Percentiles rank a stretch among this genome's conserved stretches.
These are phyloP conservation scores for Mixornis gularis DNA, from an alignment of 2,113 vertebrate genomes.

Conservation along the genomic window DNA sequence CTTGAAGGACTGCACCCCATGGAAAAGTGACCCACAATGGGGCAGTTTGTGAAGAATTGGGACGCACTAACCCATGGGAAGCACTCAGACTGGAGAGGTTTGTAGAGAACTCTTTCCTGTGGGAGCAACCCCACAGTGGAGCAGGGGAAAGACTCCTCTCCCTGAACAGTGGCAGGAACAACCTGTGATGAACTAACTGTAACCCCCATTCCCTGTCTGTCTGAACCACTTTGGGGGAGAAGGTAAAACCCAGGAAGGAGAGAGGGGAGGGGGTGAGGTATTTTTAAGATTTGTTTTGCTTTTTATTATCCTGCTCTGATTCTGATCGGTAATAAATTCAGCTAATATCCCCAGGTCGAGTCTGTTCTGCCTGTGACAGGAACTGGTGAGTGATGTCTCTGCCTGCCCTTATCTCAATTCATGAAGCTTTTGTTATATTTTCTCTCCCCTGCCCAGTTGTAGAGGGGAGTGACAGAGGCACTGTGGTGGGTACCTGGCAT, in stretches of 20 bases:
- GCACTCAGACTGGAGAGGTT: neutral
- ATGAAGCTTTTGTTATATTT: neutral
- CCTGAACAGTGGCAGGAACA: neutral
- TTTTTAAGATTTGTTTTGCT: neutral
- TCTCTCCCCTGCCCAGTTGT: rapidly evolving
- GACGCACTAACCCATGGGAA: neutral
- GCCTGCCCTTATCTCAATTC: neutral
- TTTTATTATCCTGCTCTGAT: neutral
- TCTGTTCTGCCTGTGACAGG: neutral
- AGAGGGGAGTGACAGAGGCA: neutral
- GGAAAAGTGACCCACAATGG: neutral
- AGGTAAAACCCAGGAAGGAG: neutral
- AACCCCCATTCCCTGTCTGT: neutral
- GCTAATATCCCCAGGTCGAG: neutral
- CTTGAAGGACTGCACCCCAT: rapidly evolving
- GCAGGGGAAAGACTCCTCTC: neutral
- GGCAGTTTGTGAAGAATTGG: neutral
- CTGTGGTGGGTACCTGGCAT: neutral
- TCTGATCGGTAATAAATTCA: neutral
- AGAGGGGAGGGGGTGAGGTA: neutral
- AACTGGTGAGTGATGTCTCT: neutral
- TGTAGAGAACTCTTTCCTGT: neutral
- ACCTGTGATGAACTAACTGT: neutral
- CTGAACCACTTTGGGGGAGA: neutral
- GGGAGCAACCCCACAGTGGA: neutral